Base-by-base conservation (phyloP, 2,113 vertebrate genomes). In the Tympanuchus pallidicinctus region DNA sequence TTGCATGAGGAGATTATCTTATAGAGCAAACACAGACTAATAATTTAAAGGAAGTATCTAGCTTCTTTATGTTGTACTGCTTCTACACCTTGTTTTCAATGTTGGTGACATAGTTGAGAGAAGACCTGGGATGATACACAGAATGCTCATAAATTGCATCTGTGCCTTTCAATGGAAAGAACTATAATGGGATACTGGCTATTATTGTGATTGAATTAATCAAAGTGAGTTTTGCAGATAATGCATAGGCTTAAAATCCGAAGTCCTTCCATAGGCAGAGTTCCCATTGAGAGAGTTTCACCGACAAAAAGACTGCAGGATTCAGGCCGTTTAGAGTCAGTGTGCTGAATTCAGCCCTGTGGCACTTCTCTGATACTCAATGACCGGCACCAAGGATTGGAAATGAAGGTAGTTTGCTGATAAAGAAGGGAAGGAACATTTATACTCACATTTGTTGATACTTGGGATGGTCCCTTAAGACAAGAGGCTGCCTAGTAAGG, bases 391-490 rank as follows among this genome's bases (percentile, higher is more conserved):
- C 40, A 61, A 30, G 48, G 67, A 85, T 12, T 66, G 78, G 56
- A 74, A 88, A 79, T 45, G 73, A 24, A 59, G 38, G 75, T 8
- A 48, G 34, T 25, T 24, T 65, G 64, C 80, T 32, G 64, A 75
- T 70, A 89, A 89, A 91, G 76, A 32, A 74, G 16, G 47, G 67
- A 63, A 73, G 61, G 75, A 71, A 92, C 81, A 92, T 82, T 70
- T 38, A 48, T 71, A 57, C 75, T 90, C 4, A 1, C n/a, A 88
- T 90, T 47, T 79, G 78, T 67, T 0, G 3, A 88, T 75, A 73
- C 80, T 84, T 47, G 40, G 81, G 43, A 86, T 74, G 67, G 87
- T 85, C 93, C 83, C 93, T 93, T 74, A 95, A 84, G 91, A 95
- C 56, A 91, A 66, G 72, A 92, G 52, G 56, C 85, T 96, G 75